Evolutionary conservation across 2,113 vertebrate species (phyloP).

Genomic region (Gopherus flavomarginatus): DNA sequence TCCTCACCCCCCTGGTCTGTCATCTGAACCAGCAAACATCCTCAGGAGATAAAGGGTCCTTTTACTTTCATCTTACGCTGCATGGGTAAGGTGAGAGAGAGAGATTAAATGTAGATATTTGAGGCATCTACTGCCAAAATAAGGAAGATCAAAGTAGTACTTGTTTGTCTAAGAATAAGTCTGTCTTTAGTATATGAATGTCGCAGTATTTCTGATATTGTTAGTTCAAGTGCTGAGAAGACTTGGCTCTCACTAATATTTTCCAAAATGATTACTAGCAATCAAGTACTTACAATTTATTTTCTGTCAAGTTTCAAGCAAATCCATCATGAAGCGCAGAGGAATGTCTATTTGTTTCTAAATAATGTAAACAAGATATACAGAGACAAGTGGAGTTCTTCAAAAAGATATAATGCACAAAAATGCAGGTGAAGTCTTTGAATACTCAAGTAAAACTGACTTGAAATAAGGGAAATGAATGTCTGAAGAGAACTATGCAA

Average conservation of each 20-base stretch:
- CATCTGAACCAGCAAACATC: background rate
- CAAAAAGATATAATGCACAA: background rate
- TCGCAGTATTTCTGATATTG: constrained; percentile 23
- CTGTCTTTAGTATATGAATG: constrained; percentile 25
- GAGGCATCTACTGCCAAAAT: constrained; percentile 56
- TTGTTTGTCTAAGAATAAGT: constrained; percentile 43
- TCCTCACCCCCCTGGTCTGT: background rate
- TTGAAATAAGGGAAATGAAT: background rate
- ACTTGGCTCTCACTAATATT: background rate
- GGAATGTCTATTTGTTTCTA: background rate
- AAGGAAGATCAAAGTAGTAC: constrained; percentile 12
- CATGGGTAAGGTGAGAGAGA: background rate
- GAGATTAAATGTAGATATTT: constrained; percentile 52
- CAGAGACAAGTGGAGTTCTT: background rate
- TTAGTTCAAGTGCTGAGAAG: constrained; percentile 21
- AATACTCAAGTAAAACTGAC: background rate
- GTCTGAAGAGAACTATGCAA: background rate
- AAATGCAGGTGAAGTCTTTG: background rate
- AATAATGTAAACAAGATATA: background rate
- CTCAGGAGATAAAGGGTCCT: background rate
- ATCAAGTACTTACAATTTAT: background rate
- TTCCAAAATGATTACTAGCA: background rate
- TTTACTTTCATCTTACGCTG: background rate
- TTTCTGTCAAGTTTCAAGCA: constrained; percentile 18
- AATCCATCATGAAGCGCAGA: background rate